These are phyloP conservation scores for Polyploca ridens DNA, from an alignment of 2,888 invertebrate genomes.

Conservation along the genomic window DNA sequence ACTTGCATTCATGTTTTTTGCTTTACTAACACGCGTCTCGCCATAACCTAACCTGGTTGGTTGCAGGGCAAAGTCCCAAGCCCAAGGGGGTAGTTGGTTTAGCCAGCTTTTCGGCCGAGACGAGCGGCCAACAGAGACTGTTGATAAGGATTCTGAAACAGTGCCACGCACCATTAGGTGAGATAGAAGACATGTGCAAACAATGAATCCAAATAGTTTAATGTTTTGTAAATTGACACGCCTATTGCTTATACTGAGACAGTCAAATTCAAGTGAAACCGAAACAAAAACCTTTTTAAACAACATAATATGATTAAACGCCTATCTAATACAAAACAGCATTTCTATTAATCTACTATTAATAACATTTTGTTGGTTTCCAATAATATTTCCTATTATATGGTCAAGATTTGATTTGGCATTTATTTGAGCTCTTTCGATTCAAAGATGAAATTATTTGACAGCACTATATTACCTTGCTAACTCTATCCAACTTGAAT, in stretches of 20 bases:
- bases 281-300: background rate
- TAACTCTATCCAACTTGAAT: background rate
- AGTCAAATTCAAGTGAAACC: background rate
- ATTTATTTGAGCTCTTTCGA: too few relatives aligned
- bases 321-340: too few relatives aligned
- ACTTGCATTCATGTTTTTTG: conserved; percentile 14
- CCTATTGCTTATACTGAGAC: background rate
- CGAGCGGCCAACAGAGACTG: conserved; percentile 63
- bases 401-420: too few relatives aligned
- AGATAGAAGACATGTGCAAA: conserved; percentile 40
- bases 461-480: background rate
- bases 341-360: too few relatives aligned
- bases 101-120: conserved; percentile 84
- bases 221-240: background rate
- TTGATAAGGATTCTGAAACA: conserved; percentile 60
- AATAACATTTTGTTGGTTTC: too few relatives aligned
- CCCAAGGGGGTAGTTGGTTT: conserved; percentile 84
- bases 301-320: background rate
- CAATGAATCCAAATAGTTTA: background rate
- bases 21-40: conserved; percentile 34
- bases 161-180: conserved; percentile 80
- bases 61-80: conserved; percentile 79
- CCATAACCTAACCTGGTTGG: conserved; percentile 64
- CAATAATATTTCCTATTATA: too few relatives aligned
- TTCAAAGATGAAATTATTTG: background rate